These are phyloP conservation scores for Adineta ricciae DNA, from an alignment of 2,888 invertebrate genomes.

Conservation along the genomic window DNA sequence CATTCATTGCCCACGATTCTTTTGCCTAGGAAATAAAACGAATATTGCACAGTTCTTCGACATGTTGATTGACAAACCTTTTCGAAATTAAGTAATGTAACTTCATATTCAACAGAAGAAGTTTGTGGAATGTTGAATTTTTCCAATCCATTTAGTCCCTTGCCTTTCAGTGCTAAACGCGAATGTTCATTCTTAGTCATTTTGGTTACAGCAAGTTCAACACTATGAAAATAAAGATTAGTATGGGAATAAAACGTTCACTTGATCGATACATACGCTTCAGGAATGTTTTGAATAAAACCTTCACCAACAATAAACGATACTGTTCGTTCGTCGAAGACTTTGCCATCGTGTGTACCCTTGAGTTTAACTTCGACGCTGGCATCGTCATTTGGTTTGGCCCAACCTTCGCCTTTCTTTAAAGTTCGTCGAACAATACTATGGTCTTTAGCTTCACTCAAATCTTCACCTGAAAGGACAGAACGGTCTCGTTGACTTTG, in stretches of 20 bases:
- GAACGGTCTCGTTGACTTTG: neutral
- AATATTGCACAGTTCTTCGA: neutral
- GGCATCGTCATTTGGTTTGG: conserved; percentile 70
- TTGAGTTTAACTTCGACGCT: conserved; percentile 62
- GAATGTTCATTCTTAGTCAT: conserved; percentile 72
- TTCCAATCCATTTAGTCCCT: conserved; percentile 67
- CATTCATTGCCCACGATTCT: conserved; percentile 71
- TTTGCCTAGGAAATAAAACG: conserved; percentile 55
- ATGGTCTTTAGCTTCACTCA: conserved; percentile 72
- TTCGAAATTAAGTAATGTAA: conserved; percentile 73
- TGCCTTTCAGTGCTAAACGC: conserved; percentile 56
- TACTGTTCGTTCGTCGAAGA: conserved; percentile 69
- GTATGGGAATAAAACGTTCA: conserved; percentile 44
- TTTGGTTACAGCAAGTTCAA: conserved; percentile 54
- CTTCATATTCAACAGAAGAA: conserved; percentile 60
- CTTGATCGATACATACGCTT: conserved; percentile 62
- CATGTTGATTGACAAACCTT: conserved; percentile 54
- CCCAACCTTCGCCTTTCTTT: conserved; percentile 61
- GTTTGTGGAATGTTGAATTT: conserved; percentile 68
- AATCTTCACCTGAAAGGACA: conserved; percentile 59
- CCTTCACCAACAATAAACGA: conserved; percentile 78
- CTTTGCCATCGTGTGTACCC: conserved; percentile 50
- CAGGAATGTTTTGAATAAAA: conserved; percentile 62
- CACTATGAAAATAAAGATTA: neutral
- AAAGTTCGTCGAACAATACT: conserved; percentile 67